These are phyloP conservation scores for Musca vetustissima DNA, from an alignment of 1,140 invertebrate genomes.

Conservation along the genomic window DNA sequence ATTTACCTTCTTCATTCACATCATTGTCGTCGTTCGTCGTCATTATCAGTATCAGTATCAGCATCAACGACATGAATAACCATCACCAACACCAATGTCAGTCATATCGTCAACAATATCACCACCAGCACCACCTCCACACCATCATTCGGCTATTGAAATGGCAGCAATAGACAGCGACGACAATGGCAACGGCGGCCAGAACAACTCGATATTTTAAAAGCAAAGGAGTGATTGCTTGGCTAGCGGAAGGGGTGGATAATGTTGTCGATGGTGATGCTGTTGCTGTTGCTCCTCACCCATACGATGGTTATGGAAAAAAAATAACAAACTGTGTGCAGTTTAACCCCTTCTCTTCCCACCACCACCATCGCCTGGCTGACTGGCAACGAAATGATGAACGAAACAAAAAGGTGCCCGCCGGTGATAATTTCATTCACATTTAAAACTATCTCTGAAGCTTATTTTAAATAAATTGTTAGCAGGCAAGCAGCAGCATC, in stretches of 20 bases:
- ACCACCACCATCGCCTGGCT: too few species aligned
- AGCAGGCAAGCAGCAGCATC: background rate
- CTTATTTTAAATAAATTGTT: conserved; percentile 27
- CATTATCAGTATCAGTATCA: background rate
- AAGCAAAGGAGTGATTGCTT: too few species aligned
- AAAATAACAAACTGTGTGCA: background rate
- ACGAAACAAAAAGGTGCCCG: conserved; percentile 17
- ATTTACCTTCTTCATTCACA: too few species aligned
- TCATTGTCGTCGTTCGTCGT: background rate
- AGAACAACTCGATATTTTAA: background rate
- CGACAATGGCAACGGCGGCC: background rate
- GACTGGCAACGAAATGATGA: background rate
- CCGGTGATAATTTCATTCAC: conserved; percentile 27
- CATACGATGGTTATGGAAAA: background rate
- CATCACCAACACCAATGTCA: background rate
- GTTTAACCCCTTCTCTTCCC: background rate
- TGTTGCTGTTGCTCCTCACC: background rate
- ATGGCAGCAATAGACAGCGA: background rate
- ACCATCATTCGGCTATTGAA: too few species aligned
- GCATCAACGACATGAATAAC: background rate
- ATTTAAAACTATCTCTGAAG: conserved; percentile 28
- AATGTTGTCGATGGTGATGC: background rate
- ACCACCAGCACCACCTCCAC: background rate
- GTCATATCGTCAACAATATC: conserved; percentile 6
- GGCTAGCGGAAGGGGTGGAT: too few species aligned